Evolutionary conservation across 2,113 vertebrate species (phyloP).

Genomic region (Xiphophorus couchianus): DNA sequence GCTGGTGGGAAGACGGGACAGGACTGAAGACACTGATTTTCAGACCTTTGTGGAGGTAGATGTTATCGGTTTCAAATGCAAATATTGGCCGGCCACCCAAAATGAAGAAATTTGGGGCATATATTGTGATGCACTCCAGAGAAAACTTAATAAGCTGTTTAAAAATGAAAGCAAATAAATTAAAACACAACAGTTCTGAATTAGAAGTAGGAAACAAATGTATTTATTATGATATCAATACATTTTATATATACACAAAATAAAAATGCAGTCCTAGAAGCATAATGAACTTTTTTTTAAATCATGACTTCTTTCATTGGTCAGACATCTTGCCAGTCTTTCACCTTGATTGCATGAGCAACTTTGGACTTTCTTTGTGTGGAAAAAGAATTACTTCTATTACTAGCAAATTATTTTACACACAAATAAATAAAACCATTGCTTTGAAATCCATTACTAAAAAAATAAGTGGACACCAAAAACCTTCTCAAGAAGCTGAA

Average conservation of each 20-base stretch:
- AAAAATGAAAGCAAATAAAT: neutral
- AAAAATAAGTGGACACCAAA: slow-evolving; percentile 47
- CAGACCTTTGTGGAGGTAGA: too few species aligned
- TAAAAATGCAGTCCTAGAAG: slow-evolving; percentile 78
- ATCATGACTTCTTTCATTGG: slow-evolving; percentile 55
- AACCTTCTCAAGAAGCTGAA: slow-evolving; percentile 33
- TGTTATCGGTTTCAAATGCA: too few species aligned
- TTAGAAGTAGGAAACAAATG: slow-evolving; percentile 83
- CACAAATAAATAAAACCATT: slow-evolving; percentile 71
- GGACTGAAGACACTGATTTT: too few species aligned
- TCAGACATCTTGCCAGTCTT: slow-evolving; percentile 48
- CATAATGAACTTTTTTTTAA: slow-evolving; percentile 70
- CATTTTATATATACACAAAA: slow-evolving; percentile 77
- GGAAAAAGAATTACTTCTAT: neutral
- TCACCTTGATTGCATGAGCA: slow-evolving; percentile 73
- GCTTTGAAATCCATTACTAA: slow-evolving; percentile 50
- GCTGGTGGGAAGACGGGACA: too few species aligned
- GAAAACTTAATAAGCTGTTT: too few species aligned
- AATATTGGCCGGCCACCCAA: too few species aligned
- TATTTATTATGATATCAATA: slow-evolving; percentile 84
- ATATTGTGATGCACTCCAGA: too few species aligned
- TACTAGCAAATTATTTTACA: slow-evolving; percentile 58
- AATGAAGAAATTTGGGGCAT: too few species aligned
- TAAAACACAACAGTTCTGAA: neutral
- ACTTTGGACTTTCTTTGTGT: slow-evolving; percentile 62